Evolutionary conservation across 2,888 invertebrate species (phyloP).

Genomic region (Nomada fucata): DNA sequence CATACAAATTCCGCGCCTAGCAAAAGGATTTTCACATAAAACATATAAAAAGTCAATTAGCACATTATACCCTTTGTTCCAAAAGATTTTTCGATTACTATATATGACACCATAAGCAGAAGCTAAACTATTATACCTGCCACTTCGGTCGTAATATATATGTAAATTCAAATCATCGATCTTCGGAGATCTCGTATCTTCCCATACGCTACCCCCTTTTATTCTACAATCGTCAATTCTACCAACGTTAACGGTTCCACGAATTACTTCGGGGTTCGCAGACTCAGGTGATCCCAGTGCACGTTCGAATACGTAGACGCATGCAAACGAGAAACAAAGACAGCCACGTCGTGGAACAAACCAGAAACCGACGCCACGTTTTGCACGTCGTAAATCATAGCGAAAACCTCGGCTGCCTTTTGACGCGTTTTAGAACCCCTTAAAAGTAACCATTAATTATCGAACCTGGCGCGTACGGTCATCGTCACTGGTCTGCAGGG

Average conservation of each 20-base stretch:
- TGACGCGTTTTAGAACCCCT: conserved; percentile 65
- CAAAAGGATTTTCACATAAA: too few species aligned
- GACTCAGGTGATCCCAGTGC: conserved; percentile 9
- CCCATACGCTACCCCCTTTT: background rate
- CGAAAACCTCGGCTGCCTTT: conserved; percentile 51
- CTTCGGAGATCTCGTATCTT: background rate
- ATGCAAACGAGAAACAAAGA: conserved; percentile 48
- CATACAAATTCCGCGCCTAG: too few species aligned
- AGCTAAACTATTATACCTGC: too few species aligned
- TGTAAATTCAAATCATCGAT: background rate
- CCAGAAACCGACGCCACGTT: conserved; percentile 38
- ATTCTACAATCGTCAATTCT: background rate
- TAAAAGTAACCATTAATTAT: conserved; percentile 71
- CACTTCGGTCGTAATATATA: too few species aligned
- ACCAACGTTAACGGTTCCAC: background rate
- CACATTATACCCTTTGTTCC: too few species aligned
- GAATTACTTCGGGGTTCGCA: background rate
- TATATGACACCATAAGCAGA: too few species aligned
- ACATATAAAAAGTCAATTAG: too few species aligned
- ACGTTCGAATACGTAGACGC: conserved; percentile 15
- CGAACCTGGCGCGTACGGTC: conserved; percentile 24
- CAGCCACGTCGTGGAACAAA: conserved; percentile 20
- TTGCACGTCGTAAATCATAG: conserved; percentile 68
- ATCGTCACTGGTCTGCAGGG: conserved; percentile 11
- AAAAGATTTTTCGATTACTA: too few species aligned